Base-by-base conservation (phyloP, 2,797 vertebrate genomes). In the Huso huso region DNA sequence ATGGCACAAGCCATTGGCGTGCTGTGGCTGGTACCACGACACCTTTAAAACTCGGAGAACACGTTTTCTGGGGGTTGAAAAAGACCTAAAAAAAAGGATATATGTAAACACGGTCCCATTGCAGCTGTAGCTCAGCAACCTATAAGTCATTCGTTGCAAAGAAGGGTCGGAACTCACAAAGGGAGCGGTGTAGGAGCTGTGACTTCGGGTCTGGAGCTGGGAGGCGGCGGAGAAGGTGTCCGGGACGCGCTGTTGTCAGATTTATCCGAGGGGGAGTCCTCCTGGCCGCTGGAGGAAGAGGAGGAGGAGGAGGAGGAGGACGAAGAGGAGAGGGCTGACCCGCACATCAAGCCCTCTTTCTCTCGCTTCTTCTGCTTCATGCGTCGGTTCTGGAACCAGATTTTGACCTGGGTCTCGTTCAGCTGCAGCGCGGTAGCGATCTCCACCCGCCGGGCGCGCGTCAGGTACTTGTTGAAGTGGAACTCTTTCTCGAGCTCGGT, bases 401-500 rank as follows among this genome's bases (percentile, higher is more conserved):
- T 82, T 71, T 90, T 87, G 74, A 90, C 82, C 80, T 88, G 84
- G 15, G 78, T 78, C 76, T 90, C 83, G 61, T 69, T 79, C 58
- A 86, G 84, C 70, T 78, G 78, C 72, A 85, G 83, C 70, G 78
- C 70, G 6, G 74, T 59, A 61, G 82, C 77, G 15, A 83, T 75
- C 72, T 83, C 83, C 62, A 84, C 78, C 6, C 80, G 73, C 67
- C 78, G 76, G 57, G 82, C 82, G 61, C 81, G 79, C 55, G 77
- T 85, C 80, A 87, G 72, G 72, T 86, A 86, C 74, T 79, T 86
- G 79, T 79, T 86, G 74, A 82, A 85, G 75, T 88, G 79, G 73
- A 88, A 86, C 79, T 89, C 84, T 72, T 88, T 95, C 81, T 97
- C 93, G 76, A 95, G 83, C 81, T 94, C 94, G 49, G 93, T 94